These are phyloP conservation scores for Saimiri boliviensis DNA, from an alignment of 2,113 vertebrate species.

Conservation along the genomic window DNA sequence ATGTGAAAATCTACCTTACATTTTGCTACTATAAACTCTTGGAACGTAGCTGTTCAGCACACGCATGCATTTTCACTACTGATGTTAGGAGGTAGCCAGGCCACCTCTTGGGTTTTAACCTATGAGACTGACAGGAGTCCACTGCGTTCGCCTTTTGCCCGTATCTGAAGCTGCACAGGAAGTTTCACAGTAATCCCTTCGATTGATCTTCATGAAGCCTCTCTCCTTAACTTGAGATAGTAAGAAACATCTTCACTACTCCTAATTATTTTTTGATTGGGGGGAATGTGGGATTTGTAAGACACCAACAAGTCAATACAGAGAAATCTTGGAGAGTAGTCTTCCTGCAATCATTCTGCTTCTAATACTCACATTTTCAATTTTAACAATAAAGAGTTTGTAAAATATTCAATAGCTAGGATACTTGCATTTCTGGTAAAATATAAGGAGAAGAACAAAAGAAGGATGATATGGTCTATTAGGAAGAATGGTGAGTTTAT, in stretches of 20 bases:
- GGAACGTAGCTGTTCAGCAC: fast-evolving
- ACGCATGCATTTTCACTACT: fast-evolving
- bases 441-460: neutral
- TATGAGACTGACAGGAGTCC: neutral
- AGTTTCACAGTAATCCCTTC: too few relatives aligned
- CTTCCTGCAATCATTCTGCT: neutral
- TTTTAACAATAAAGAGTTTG: neutral
- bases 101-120: neutral
- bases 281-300: neutral
- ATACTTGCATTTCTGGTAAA: neutral
- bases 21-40: neutral
- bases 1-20: neutral
- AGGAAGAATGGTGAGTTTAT: neutral
- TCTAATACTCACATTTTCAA: neutral
- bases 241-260: neutral
- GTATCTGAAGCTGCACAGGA: neutral
- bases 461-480: fast-evolving
- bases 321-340: neutral
- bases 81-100: neutral
- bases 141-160: neutral
- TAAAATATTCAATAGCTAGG: neutral
- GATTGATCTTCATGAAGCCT: neutral
- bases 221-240: neutral
- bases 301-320: too few relatives aligned
- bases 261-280: neutral